phyloP scores from a whole-genome alignment of 2,888 invertebrate species.

The Nephrocerus scutellatus region DNA sequence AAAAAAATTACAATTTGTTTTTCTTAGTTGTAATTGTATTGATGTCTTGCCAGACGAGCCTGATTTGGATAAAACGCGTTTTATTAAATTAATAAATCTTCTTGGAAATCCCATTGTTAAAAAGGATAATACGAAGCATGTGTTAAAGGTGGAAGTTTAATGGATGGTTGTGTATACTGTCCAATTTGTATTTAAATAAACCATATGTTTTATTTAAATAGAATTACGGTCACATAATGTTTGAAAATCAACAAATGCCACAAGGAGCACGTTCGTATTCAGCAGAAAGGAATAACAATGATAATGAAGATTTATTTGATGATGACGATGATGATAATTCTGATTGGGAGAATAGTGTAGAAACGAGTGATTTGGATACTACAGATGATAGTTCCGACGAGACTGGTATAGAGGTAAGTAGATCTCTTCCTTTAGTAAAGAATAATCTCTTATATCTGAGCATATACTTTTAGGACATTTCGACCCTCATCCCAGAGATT shows the following conservation, averaged over 20 bases:
- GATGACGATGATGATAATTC: constrained; percentile 41
- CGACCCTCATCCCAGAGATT: constrained; percentile 54
- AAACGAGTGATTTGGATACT: constrained; percentile 55
- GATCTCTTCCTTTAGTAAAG: not conserved
- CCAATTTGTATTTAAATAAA: too few species aligned
- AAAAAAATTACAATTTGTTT: constrained; percentile 51
- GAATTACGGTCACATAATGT: constrained; percentile 23
- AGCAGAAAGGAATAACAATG: constrained; percentile 11
- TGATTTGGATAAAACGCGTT: constrained; percentile 28
- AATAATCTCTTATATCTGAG: constrained; percentile 2
- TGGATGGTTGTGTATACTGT: constrained; percentile 8
- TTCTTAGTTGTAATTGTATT: constrained; percentile 51
- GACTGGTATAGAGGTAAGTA: constrained; percentile 51
- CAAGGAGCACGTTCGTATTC: constrained; percentile 4
- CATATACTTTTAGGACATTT: constrained; percentile 49
- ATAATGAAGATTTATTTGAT: constrained; percentile 17
- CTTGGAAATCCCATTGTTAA: constrained; percentile 49
- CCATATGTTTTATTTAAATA: constrained; percentile 10
- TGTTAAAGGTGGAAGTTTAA: constrained; percentile 15
- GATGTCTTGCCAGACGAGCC: constrained; percentile 22
- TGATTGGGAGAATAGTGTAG: constrained; percentile 58
- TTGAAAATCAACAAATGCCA: constrained; percentile 12
- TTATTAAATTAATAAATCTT: constrained; percentile 53
- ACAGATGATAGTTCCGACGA: constrained; percentile 56
- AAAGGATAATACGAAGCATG: constrained; percentile 10